These are phyloP conservation scores for Matsumyia berberina DNA, from an alignment of 2,888 invertebrate species.

Conservation along the genomic window DNA sequence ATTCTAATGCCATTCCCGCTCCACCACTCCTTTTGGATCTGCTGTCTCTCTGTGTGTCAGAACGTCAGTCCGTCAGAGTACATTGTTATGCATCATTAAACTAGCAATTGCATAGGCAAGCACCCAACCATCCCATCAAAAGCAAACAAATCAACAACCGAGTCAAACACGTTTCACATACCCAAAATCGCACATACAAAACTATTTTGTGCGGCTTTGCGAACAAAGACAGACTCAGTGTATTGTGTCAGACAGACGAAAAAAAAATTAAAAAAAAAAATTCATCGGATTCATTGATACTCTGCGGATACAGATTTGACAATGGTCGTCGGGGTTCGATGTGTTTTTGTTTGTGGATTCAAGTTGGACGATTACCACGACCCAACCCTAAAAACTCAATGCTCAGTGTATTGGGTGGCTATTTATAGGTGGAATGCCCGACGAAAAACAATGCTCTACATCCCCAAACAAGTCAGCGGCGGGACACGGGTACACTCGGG, in stretches of 20 bases:
- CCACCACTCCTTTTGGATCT: slow-evolving; percentile 57
- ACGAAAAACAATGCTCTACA: slow-evolving; percentile 36
- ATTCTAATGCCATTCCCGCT: slow-evolving; percentile 36
- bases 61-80: slow-evolving; percentile 7
- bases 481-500: background rate
- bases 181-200: slow-evolving; percentile 36
- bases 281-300: slow-evolving; percentile 64
- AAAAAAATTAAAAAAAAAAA: slow-evolving; percentile 17
- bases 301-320: slow-evolving; percentile 48
- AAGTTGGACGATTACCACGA: slow-evolving; percentile 39
- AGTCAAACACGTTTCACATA: slow-evolving; percentile 60
- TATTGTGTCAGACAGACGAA: slow-evolving; percentile 13
- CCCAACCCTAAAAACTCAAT: slow-evolving; percentile 62
- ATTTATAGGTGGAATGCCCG: slow-evolving; percentile 63
- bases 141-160: slow-evolving; percentile 30
- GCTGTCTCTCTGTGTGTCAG: too few species aligned
- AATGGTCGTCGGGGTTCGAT: slow-evolving; percentile 41
- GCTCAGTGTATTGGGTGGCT: slow-evolving; percentile 24
- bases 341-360: slow-evolving; percentile 3
- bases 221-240: slow-evolving; percentile 14
- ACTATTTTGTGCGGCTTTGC: slow-evolving; percentile 11
- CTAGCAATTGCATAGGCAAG: slow-evolving; percentile 28
- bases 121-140: slow-evolving; percentile 13
- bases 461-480: background rate
- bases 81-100: slow-evolving; percentile 63